Conservation (phyloP, 2,888 invertebrate species). For the Tenodera sinensis region DNA sequence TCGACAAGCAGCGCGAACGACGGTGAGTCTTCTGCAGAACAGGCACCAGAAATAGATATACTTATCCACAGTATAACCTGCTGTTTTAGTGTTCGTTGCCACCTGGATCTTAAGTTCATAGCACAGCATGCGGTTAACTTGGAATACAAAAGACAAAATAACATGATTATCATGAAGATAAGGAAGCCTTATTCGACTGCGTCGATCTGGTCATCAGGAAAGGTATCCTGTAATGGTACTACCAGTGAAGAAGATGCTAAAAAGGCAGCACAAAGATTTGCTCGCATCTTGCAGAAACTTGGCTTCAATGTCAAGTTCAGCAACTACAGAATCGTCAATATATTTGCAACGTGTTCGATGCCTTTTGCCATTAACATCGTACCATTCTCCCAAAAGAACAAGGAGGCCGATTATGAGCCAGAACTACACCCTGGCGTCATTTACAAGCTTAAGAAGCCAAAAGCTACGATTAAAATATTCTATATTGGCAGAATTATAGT, state of each 20-base stretch:
- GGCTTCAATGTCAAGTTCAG: conserved; percentile 85
- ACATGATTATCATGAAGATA: conserved; percentile 98
- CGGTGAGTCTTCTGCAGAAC: no score
- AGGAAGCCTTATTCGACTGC: conserved; percentile 93
- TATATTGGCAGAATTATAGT: conserved; percentile 97
- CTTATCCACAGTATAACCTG: no score
- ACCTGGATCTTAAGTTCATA: no score
- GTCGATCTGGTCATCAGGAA: conserved; percentile 98
- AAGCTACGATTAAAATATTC: conserved; percentile 95
- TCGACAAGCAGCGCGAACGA: no score
- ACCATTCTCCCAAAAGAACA: conserved; percentile 83
- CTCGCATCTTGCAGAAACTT: conserved; percentile 86
- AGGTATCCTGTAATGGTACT: conserved; percentile 91
- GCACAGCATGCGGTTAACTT: no score
- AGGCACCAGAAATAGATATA: no score
- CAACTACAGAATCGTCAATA: conserved; percentile 95
- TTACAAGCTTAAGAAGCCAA: conserved; percentile 77
- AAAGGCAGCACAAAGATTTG: conserved; percentile 86
- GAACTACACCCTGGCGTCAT: conserved; percentile 96
- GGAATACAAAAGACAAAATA: no score
- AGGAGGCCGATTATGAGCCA: conserved; percentile 90
- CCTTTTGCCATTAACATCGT: conserved; percentile 95
- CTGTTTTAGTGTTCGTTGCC: no score
- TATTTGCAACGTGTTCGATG: conserved; percentile 95
- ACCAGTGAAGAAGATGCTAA: conserved; percentile 82